Evolutionary conservation across 2,888 invertebrate genomes (phyloP).

Genomic region (Morpho helenor): DNA sequence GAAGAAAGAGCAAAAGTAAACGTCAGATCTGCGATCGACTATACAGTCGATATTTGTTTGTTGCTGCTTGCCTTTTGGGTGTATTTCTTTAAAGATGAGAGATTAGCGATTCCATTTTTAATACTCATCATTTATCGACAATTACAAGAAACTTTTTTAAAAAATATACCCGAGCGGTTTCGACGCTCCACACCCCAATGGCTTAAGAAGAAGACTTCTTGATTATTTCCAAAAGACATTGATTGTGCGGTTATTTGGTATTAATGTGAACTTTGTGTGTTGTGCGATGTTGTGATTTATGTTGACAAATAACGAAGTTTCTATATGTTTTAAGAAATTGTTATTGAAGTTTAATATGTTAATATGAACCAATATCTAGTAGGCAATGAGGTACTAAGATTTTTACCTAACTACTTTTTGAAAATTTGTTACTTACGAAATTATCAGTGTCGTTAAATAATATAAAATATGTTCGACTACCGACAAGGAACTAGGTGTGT

Average conservation of each 20-base stretch:
- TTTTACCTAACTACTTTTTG: conserved; percentile 30
- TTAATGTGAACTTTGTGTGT: conserved; percentile 61
- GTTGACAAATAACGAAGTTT: conserved; percentile 43
- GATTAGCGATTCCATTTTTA: conserved; percentile 88
- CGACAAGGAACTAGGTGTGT: conserved; percentile 31
- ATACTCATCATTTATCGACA: conserved; percentile 88
- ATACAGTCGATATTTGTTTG: conserved; percentile 86
- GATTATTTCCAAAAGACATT: conserved; percentile 61
- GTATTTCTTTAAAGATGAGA: conserved; percentile 88
- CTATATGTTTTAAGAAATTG: conserved; percentile 36
- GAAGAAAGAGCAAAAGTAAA: conserved; percentile 82
- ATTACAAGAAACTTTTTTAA: conserved; percentile 82
- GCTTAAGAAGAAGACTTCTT: conserved; percentile 69
- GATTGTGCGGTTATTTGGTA: conserved; percentile 58
- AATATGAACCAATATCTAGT: conserved; percentile 40
- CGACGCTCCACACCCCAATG: conserved; percentile 56
- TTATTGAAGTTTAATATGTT: conserved; percentile 26
- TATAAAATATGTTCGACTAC: conserved; percentile 41
- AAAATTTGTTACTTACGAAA: conserved; percentile 44
- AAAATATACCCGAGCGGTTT: conserved; percentile 80
- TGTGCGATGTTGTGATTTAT: conserved; percentile 62
- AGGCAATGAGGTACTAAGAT: conserved; percentile 48
- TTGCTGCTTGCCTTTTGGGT: conserved; percentile 89
- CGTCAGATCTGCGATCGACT: conserved; percentile 84
- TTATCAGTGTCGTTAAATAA: conserved; percentile 28